Base-by-base conservation (phyloP, 2,797 vertebrate species). In the Fistularia tabacaria region DNA sequence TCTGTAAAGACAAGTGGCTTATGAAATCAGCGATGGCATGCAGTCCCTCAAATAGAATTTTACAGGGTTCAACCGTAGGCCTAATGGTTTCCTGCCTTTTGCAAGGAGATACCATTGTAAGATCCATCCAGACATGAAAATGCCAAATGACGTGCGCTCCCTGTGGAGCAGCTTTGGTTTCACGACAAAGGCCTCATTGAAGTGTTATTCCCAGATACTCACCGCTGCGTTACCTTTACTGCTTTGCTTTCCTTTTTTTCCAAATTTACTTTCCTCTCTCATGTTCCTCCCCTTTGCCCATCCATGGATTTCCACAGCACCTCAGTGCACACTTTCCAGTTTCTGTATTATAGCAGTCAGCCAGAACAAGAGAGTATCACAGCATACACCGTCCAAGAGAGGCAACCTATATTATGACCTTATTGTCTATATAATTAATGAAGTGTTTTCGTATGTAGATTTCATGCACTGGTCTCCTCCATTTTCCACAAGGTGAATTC, bases 181-280 rank as follows among this genome's bases (percentile, higher is more conserved):
- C 71, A 72, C 56, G 74, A 79, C 74, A 83, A 75, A 84, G 66
- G 63, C 69, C 71, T 71, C 59, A 78, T 77, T 83, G 77, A 81
- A 79, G 72, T 79, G 63, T 66, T 59, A 69, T 73, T 83, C 59
- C 61, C 76, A 66, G 54, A 48, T 69, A 62, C 64, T 62, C 13
- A 6, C 49, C 51, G 69, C 76, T 54, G 70, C 47, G 10, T 60
- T 63, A 43, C 56, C 57, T 63, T n/a, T 64, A 66, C 51, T 51
- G 62, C 64, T 69, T 54, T 0, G 67, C 40, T 51, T 57, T 15
- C 46, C 73, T 64, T 66, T 56, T 25, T 15, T 52, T 10, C 13
- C 25, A 48, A 63, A 57, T 54, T 73, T 71, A 38, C 63, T 59
- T 53, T 45, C 59, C 14, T 70, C 50, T 51, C 65, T 59, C 52